Conservation (phyloP, 2,113 vertebrate species). For the Dromaius novaehollandiae region DNA sequence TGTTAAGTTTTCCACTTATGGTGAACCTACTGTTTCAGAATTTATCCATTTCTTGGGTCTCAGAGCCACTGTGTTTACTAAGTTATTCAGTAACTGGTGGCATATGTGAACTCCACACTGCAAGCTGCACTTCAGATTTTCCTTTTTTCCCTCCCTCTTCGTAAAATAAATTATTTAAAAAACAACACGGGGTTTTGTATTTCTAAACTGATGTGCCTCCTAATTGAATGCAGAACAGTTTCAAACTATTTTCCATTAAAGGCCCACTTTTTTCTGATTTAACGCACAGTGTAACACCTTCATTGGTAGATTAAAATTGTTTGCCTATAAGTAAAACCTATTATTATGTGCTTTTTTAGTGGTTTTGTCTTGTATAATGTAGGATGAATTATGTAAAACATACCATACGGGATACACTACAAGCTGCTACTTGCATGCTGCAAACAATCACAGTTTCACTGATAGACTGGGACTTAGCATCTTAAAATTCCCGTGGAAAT, state of each 20-base stretch:
- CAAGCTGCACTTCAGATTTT: conserved; percentile 42
- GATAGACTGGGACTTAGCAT: conserved; percentile 73
- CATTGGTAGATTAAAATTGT: conserved; percentile 59
- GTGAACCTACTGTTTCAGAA: neutral
- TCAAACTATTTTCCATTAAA: conserved; percentile 53
- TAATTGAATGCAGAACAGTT: conserved; percentile 64
- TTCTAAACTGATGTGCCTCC: conserved; percentile 54
- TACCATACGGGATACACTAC: conserved; percentile 62
- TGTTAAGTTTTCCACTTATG: neutral
- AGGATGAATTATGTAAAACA: conserved; percentile 68
- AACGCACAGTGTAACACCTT: conserved; percentile 47
- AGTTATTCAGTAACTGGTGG: conserved; percentile 6
- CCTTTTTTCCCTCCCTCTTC: conserved; percentile 5
- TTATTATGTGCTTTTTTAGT: conserved; percentile 64
- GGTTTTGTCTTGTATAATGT: conserved; percentile 57
- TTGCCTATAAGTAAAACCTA: conserved; percentile 54
- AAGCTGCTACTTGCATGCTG: conserved; percentile 64
- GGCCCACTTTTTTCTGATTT: conserved; percentile 35
- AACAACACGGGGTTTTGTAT: conserved; percentile 50
- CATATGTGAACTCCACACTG: conserved; percentile 1
- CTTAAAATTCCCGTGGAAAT: conserved; percentile 82
- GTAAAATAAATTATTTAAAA: conserved; percentile 60
- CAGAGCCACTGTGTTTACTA: neutral
- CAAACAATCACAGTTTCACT: conserved; percentile 74
- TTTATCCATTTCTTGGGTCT: conserved; percentile 3